Conservation (phyloP, 2,888 invertebrate genomes). For the Acholoe squamosa region DNA sequence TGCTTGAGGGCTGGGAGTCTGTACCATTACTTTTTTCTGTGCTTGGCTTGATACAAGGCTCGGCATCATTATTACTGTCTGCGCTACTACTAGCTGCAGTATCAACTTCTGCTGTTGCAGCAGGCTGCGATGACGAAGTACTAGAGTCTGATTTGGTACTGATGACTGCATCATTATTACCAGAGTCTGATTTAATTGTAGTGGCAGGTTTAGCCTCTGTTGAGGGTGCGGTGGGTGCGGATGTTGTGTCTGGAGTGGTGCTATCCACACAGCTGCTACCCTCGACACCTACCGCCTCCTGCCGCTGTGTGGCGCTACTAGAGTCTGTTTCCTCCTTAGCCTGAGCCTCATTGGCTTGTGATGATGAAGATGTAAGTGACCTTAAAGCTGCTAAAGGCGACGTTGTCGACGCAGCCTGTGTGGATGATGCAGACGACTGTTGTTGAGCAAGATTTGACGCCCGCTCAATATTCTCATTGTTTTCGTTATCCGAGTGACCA, state of each 20-base stretch:
- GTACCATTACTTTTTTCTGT: neutral
- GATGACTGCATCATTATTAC: neutral
- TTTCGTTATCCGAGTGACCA: conserved; percentile 75
- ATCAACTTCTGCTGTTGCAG: neutral
- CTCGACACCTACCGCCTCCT: neutral
- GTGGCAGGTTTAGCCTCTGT: neutral
- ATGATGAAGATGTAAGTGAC: neutral
- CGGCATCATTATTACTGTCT: neutral
- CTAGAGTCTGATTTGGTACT: neutral
- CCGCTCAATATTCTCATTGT: conserved; percentile 79
- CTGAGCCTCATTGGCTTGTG: conserved; percentile 45
- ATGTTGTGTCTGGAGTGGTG: neutral
- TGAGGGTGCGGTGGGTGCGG: neutral
- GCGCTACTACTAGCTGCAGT: neutral
- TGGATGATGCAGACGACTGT: neutral
- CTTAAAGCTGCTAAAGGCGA: neutral
- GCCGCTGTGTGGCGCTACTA: neutral
- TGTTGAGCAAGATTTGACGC: conserved; percentile 73
- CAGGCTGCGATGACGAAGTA: neutral
- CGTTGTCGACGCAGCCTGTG: neutral
- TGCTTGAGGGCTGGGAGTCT: conserved; percentile 41
- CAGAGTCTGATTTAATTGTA: neutral
- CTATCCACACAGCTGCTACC: conserved; percentile 57
- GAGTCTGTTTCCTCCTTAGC: conserved; percentile 53
- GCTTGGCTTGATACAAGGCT: neutral